These are phyloP conservation scores for Sitta carolinensis DNA, from an alignment of 2,797 vertebrate genomes.

Conservation along the genomic window DNA sequence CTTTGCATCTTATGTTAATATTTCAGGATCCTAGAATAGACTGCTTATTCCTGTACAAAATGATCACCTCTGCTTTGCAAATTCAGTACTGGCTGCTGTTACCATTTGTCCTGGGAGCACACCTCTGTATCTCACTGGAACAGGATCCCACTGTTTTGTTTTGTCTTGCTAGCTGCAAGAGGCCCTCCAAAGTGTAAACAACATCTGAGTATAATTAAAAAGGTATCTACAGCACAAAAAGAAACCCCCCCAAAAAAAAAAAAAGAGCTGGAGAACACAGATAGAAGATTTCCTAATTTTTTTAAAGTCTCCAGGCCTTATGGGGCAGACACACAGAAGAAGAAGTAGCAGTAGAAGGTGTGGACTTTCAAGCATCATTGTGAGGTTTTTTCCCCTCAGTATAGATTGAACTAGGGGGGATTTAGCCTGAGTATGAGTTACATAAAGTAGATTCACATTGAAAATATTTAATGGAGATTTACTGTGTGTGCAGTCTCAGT, in stretches of 20 bases:
- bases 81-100: background rate
- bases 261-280: background rate
- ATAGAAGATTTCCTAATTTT: background rate
- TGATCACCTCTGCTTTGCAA: background rate
- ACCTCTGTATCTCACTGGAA: background rate
- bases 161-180: slow-evolving; percentile 31
- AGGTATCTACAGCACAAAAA: background rate
- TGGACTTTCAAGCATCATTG: background rate
- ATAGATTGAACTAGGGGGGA: background rate
- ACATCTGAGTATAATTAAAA: slow-evolving; percentile 43
- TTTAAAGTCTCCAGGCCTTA: background rate
- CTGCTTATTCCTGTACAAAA: background rate
- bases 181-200: slow-evolving; percentile 29
- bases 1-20: background rate
- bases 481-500: background rate
- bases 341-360: background rate
- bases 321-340: background rate
- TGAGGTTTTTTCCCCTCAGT: background rate
- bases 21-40: background rate
- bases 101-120: background rate
- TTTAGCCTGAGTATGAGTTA: background rate
- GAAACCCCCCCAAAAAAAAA: background rate
- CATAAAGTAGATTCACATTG: background rate
- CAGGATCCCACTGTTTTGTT: slow-evolving; percentile 23
- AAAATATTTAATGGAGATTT: background rate